A percentile compares a stretch with the other conserved stretches of the same genome.
These are phyloP conservation scores for Tiliacea citrago DNA, from an alignment of 2,888 invertebrate genomes.

Conservation along the genomic window DNA sequence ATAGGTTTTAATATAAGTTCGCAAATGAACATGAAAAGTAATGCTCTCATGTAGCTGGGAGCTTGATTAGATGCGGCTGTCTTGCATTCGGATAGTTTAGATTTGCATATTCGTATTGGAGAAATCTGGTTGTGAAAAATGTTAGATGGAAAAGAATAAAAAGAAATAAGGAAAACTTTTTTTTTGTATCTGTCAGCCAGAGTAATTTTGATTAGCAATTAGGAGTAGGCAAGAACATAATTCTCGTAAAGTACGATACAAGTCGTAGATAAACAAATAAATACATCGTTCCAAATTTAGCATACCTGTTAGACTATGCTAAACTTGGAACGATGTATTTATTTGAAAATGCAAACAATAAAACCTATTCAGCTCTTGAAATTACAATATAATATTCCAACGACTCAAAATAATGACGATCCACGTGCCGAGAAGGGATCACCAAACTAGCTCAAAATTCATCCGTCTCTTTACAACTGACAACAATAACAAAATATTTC, in stretches of 20 bases:
- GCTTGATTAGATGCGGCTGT: slow-evolving; percentile 67
- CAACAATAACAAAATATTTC: slow-evolving; percentile 58
- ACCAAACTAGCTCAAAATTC: slow-evolving; percentile 32
- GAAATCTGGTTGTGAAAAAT: neutral
- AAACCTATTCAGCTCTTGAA: neutral
- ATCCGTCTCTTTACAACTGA: slow-evolving; percentile 32
- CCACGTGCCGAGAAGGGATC: slow-evolving; percentile 9
- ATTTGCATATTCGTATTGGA: slow-evolving; percentile 63
- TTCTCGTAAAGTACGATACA: neutral
- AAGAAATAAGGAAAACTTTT: neutral
- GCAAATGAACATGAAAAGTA: slow-evolving; percentile 55
- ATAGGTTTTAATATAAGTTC: slow-evolving; percentile 68
- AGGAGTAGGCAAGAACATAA: neutral
- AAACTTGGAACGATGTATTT: too few species aligned
- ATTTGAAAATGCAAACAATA: neutral
- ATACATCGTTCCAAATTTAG: neutral
- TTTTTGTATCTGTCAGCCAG: neutral
- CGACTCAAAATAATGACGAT: slow-evolving; percentile 36
- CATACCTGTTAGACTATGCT: too few species aligned
- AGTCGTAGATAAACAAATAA: too few species aligned
- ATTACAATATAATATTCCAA: slow-evolving; percentile 9
- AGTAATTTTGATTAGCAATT: neutral
- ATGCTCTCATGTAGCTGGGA: slow-evolving; percentile 42
- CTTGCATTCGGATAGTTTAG: slow-evolving; percentile 70
- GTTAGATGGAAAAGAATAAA: neutral